phyloP scores from a whole-genome alignment of 2,797 vertebrate species.

The Poecilia velifera region DNA sequence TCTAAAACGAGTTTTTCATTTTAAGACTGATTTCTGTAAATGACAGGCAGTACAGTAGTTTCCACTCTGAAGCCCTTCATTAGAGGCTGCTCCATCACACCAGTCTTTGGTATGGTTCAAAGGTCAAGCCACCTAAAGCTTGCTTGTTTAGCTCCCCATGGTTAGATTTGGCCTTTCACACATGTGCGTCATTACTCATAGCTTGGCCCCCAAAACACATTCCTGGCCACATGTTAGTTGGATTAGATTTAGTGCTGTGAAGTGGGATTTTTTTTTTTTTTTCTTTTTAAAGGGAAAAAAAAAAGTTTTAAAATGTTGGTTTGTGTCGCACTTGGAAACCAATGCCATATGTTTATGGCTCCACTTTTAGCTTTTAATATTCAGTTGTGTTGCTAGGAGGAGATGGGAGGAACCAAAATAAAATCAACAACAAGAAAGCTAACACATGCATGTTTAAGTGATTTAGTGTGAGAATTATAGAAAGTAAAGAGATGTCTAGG shows the following conservation, averaged over 20 bases:
- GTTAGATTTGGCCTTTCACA: slow-evolving; percentile 69
- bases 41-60: slow-evolving; percentile 52
- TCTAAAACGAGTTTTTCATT: slow-evolving; percentile 53
- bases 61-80: slow-evolving; percentile 67
- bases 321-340: slow-evolving; percentile 64
- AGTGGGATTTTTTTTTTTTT: slow-evolving; percentile 62
- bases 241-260: slow-evolving; percentile 69
- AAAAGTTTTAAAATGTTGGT: slow-evolving; percentile 61
- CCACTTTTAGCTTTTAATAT: slow-evolving; percentile 79
- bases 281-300: slow-evolving; percentile 1
- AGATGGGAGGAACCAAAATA: slow-evolving; percentile 60
- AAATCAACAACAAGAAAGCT: slow-evolving; percentile 64
- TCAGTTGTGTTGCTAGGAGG: slow-evolving; percentile 72
- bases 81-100: slow-evolving; percentile 61
- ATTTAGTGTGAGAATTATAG: slow-evolving; percentile 63
- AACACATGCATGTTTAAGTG: slow-evolving; percentile 44
- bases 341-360: slow-evolving; percentile 77
- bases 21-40: slow-evolving; percentile 60
- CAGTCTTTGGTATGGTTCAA: slow-evolving; percentile 63
- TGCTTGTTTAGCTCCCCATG: slow-evolving; percentile 57
- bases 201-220: slow-evolving; percentile 60
- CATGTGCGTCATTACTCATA: slow-evolving; percentile 74
- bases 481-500: slow-evolving; percentile 9
- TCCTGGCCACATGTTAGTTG: slow-evolving; percentile 69
- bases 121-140: slow-evolving; percentile 71